Evolutionary conservation across 2,888 invertebrate species (phyloP).

Genomic region (Amphipyra tragopoginis): DNA sequence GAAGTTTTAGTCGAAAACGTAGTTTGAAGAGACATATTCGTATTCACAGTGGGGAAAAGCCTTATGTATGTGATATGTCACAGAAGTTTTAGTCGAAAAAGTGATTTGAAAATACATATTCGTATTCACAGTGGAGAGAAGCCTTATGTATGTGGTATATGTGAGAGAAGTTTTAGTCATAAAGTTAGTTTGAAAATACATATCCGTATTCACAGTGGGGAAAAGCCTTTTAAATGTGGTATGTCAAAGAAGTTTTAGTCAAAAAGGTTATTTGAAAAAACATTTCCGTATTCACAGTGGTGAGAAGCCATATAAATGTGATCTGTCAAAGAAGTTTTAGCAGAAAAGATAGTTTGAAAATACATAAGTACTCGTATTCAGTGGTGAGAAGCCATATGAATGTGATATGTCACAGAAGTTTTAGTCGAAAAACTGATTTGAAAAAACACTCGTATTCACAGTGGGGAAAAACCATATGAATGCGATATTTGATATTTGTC

Average conservation of each 20-base stretch:
- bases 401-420: constrained; percentile 11
- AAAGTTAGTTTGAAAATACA: too few species aligned
- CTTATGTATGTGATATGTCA: constrained; percentile 27
- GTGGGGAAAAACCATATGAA: too few species aligned
- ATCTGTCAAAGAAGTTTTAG: constrained; percentile 12
- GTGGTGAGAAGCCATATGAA: constrained; percentile 39
- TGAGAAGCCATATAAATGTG: constrained; percentile 36
- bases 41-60: constrained; percentile 7
- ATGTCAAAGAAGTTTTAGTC: constrained; percentile 4
- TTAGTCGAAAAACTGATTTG: background rate
- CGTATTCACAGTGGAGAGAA: background rate
- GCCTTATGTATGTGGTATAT: too few species aligned
- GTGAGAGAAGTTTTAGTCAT: too few species aligned
- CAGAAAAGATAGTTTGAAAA: rapidly evolving
- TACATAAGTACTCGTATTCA: constrained; percentile 14
- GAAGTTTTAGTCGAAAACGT: background rate
- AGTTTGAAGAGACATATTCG: background rate
- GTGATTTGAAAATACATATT: background rate
- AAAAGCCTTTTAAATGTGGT: constrained; percentile 37
- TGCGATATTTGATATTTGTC: too few species aligned
- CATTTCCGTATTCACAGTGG: constrained; percentile 27
- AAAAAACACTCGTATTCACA: constrained; percentile 1
- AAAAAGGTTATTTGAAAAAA: rapidly evolving
- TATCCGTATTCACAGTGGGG: constrained; percentile 25
- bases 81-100: background rate